These are phyloP conservation scores for Celastrina argiolus DNA, from an alignment of 2,888 invertebrate species.

Conservation along the genomic window DNA sequence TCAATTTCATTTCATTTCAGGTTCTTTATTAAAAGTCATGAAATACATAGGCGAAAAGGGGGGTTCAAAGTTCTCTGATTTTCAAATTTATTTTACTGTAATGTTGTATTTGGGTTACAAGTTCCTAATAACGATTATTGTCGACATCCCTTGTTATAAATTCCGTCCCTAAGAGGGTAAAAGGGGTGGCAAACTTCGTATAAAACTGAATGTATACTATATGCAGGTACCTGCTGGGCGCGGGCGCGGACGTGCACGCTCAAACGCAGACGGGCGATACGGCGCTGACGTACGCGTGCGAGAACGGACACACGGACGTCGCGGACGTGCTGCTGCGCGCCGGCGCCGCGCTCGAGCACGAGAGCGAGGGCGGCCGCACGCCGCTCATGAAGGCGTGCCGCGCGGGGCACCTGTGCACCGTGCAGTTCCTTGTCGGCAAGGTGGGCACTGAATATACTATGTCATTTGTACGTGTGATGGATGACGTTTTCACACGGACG, in stretches of 20 bases:
- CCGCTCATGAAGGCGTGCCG: conserved; percentile 99
- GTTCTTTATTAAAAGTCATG: no score
- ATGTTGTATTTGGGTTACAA: no score
- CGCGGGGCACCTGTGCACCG: conserved; percentile 96
- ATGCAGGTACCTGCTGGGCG: conserved; percentile 84
- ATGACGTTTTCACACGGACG: no score
- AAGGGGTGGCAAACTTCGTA: no score
- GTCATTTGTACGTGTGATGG: conserved; percentile 52
- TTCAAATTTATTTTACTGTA: no score
- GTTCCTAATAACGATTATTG: no score
- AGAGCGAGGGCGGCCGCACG: conserved; percentile 97
- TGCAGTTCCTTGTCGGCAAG: conserved; percentile 95
- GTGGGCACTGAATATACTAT: conserved; percentile 56
- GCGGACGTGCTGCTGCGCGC: conserved; percentile 93
- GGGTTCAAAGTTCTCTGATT: no score
- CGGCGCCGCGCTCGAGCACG: conserved; percentile 95
- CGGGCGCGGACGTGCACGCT: conserved; percentile 93
- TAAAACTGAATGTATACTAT: neutral
- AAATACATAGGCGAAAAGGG: no score
- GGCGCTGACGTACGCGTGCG: conserved; percentile 97
- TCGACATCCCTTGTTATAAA: no score
- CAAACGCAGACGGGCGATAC: conserved; percentile 97
- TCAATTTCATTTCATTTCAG: no score
- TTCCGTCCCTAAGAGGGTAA: no score
- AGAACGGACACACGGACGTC: conserved; percentile 99